Conservation (phyloP, 2,113 vertebrate genomes). For the Nannospalax galili region DNA sequence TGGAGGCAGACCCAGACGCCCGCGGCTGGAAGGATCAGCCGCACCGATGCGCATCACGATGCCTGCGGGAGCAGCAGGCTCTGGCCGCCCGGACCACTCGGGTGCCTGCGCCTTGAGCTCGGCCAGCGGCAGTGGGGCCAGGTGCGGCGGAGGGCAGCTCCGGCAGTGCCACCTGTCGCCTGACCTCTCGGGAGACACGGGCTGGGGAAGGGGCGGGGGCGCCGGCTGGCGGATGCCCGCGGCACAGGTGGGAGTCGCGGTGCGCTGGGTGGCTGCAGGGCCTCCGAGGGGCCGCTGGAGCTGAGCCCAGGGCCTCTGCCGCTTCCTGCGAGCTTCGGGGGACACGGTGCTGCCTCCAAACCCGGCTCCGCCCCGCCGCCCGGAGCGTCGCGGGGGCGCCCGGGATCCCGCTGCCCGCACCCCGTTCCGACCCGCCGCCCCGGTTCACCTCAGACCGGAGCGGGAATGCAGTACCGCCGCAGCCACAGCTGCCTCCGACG, state of each 20-base stretch:
- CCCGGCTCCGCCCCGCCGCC: not conserved
- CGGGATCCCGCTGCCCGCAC: not conserved
- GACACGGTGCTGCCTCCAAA: not conserved
- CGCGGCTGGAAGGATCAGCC: not conserved
- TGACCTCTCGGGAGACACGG: too few relatives aligned
- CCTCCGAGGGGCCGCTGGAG: not conserved
- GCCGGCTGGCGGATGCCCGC: too few relatives aligned
- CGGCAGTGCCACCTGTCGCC: too few relatives aligned
- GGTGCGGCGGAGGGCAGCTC: too few relatives aligned
- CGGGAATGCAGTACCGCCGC: rapidly evolving
- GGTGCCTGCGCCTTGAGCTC: too few relatives aligned
- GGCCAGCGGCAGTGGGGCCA: too few relatives aligned
- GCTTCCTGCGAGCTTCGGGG: not conserved
- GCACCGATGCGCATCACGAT: too few relatives aligned
- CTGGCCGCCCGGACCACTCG: too few relatives aligned
- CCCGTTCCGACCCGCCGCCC: not conserved
- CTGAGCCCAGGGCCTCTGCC: not conserved
- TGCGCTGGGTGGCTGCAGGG: too few relatives aligned
- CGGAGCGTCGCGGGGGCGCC: not conserved
- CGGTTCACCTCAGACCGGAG: slow-evolving; percentile 49
- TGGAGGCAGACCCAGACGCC: not conserved
- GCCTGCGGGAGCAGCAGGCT: too few relatives aligned
- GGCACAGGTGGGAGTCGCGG: too few relatives aligned
- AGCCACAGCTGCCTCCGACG: not conserved
- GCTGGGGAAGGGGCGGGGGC: too few relatives aligned